A percentile compares a stretch with the other conserved stretches of the same genome.
Evolutionary conservation across 2,113 vertebrate species (phyloP).

Genomic region (Mustelus asterias): DNA sequence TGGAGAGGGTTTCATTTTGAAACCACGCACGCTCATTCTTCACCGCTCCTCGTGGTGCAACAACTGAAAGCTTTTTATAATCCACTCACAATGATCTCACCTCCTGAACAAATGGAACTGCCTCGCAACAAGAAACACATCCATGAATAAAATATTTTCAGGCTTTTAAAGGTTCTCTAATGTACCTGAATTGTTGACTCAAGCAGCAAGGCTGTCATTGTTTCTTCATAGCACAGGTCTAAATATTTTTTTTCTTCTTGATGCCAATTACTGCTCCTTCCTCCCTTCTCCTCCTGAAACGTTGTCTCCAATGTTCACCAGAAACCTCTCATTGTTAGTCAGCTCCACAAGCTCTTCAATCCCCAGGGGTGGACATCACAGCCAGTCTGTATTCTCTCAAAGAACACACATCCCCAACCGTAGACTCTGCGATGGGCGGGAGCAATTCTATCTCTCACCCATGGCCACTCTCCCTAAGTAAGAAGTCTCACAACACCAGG

Average conservation of each 20-base stretch:
- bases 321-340: neutral
- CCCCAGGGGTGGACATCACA: neutral
- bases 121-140: neutral
- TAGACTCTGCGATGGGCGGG: neutral
- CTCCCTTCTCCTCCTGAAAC: neutral
- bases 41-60: too few species aligned
- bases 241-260: neutral
- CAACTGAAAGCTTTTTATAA: neutral
- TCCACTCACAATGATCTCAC: neutral
- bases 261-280: neutral
- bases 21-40: neutral
- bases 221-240: neutral
- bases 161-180: neutral
- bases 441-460: neutral
- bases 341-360: neutral
- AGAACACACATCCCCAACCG: neutral
- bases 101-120: neutral
- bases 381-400: neutral
- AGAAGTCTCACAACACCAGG: too few species aligned
- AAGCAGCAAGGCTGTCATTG: neutral
- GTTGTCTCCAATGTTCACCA: neutral
- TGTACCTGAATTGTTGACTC: neutral
- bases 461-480: too few species aligned
- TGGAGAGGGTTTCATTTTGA: neutral
- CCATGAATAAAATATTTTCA: neutral